Base-by-base conservation (phyloP, 2,797 vertebrate genomes). In the Tachyglossus aculeatus region DNA sequence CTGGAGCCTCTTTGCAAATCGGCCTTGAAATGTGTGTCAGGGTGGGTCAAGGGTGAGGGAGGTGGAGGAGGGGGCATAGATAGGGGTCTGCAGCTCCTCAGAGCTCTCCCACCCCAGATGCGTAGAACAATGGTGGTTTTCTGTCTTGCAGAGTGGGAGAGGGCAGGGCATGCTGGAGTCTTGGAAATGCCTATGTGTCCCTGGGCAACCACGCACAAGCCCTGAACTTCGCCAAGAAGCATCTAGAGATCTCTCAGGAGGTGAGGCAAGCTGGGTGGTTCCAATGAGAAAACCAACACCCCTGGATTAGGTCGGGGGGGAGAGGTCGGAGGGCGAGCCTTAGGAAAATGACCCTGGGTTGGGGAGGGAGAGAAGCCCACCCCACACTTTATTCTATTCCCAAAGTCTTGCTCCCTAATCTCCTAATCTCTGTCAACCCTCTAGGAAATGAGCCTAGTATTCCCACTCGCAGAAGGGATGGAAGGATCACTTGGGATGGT, bases 81-180 rank as follows among this genome's bases (percentile, higher is more conserved):
- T 6, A 19, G 5, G 4, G 29, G 22, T 9, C 7, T 9, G 50
- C 15, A 6, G 29, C 36, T 24, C 31, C 47, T 19, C 19, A 37
- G 16, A 13, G 36, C 9, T 39, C 18, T 5, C 19, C 22, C 44
- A 31, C 33, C 15, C 31, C 22, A 33, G 22, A 51, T 22, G 27
- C 50, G 27, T 22, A 21, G 45, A 55, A 68, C 77, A 36, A 38
- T 75, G 67, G 64, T 52, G 14, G 37, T 33, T 83, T 62, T 58
- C 70, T 80, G 39, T 71, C 74, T 10, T 50, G 25, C 79, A 99
- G 98, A 88, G 96, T 99, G 50, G 98, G 98, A 5, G 98, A 99
- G 87, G 96, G 97, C 27, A 95, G 97, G 48, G 98, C 98, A 0
- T 98, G 96, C 88, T 99, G 98, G 98, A 99, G 98, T 78, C 90